phyloP scores from a whole-genome alignment of 2,888 invertebrate species.

The Loripinus fragilis region DNA sequence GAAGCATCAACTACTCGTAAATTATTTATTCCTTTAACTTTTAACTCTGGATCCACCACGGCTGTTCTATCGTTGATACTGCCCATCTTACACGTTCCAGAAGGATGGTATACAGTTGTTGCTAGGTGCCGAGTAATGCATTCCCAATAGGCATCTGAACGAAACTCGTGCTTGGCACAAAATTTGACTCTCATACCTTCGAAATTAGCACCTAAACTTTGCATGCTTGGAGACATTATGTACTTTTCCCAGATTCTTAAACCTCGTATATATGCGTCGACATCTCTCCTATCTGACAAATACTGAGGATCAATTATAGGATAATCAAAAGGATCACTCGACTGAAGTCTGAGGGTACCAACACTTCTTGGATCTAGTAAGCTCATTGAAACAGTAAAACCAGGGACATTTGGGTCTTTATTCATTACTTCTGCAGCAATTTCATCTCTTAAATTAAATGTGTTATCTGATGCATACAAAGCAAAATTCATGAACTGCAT shows the following conservation, averaged over 20 bases:
- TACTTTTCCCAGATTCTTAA: constrained; percentile 26
- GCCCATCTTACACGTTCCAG: constrained; percentile 91
- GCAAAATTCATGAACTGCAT: constrained; percentile 46
- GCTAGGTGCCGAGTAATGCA: constrained; percentile 44
- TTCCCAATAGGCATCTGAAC: constrained; percentile 48
- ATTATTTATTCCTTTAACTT: constrained; percentile 52
- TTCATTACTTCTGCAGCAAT: constrained; percentile 35
- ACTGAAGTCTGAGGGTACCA: constrained; percentile 15
- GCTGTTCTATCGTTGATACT: constrained; percentile 81
- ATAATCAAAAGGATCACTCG: constrained; percentile 36
- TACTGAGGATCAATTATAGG: constrained; percentile 36
- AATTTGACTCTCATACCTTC: constrained; percentile 41
- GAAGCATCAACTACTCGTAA: constrained; percentile 46
- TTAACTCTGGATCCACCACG: constrained; percentile 87
- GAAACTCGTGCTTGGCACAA: constrained; percentile 27
- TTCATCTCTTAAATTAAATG: constrained; percentile 31
- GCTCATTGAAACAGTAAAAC: constrained; percentile 5
- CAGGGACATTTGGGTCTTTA: not conserved
- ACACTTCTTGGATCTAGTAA: constrained; percentile 13
- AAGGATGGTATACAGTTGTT: constrained; percentile 85
- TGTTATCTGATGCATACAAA: constrained; percentile 25
- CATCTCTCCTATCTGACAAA: constrained; percentile 21
- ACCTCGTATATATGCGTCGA: constrained; percentile 18
- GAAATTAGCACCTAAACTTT: constrained; percentile 42
- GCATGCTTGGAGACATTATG: constrained; percentile 42